Conservation (phyloP, 2,888 invertebrate species). For the Rhorus exstirpatorius region DNA sequence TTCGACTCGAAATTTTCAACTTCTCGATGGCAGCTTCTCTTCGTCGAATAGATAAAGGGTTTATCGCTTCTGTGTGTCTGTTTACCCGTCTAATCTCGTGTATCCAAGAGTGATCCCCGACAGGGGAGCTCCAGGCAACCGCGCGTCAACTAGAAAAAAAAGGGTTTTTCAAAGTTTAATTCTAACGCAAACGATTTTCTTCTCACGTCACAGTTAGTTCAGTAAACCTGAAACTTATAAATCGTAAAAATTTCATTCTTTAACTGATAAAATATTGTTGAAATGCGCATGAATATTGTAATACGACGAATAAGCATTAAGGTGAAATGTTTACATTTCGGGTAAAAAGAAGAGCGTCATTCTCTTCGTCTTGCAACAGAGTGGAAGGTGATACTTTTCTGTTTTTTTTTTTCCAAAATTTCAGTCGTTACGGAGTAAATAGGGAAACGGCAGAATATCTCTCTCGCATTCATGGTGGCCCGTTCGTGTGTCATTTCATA, state of each 20-base stretch:
- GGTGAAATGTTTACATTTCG: no score
- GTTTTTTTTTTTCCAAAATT: no score
- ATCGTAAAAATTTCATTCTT: neutral
- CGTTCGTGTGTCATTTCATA: no score
- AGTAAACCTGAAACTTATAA: neutral
- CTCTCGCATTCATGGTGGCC: no score
- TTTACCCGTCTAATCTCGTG: slow-evolving; percentile 60
- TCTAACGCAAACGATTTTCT: slow-evolving; percentile 1
- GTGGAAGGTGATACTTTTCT: no score
- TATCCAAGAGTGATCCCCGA: slow-evolving; percentile 27
- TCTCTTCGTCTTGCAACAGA: no score
- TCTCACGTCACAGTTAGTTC: neutral
- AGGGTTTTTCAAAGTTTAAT: slow-evolving; percentile 16
- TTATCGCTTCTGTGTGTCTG: slow-evolving; percentile 47
- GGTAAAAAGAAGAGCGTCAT: no score
- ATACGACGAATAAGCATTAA: no score
- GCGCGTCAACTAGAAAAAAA: slow-evolving; percentile 16
- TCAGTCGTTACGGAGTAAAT: no score
- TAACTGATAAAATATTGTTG: neutral
- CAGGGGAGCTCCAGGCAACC: slow-evolving; percentile 12
- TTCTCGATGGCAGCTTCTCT: neutral
- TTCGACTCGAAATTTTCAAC: neutral
- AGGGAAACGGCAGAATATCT: no score
- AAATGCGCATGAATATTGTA: neutral
- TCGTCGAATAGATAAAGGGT: slow-evolving; percentile 53